Conservation (phyloP, 2,888 invertebrate genomes). For the Trachelus tabidus region DNA sequence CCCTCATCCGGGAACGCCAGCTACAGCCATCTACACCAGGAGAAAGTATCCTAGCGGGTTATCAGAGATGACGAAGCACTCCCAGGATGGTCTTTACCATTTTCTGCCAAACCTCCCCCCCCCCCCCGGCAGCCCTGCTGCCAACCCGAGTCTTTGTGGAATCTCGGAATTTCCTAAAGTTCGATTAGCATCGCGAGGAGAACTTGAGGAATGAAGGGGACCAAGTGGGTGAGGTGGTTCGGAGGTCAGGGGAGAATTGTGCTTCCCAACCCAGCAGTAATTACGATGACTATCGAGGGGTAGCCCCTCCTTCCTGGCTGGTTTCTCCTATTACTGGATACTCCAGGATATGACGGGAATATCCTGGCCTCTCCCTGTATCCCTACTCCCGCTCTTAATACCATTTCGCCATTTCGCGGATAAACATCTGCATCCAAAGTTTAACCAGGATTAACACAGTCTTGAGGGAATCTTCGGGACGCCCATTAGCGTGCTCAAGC, state of each 20-base stretch:
- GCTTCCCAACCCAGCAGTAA: background rate
- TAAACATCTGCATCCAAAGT: background rate
- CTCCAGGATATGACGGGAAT: conserved; percentile 3
- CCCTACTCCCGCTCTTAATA: background rate
- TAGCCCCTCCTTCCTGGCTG: background rate
- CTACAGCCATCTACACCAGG: background rate
- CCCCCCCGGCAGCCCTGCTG: background rate
- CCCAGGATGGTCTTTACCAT: conserved; percentile 58
- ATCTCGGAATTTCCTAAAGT: background rate
- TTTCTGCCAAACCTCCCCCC: conserved; percentile 30
- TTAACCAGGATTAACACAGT: background rate
- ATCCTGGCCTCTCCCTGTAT: conserved; percentile 9
- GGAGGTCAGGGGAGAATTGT: background rate
- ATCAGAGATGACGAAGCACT: conserved; percentile 62
- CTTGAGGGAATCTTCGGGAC: background rate
- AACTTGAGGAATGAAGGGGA: background rate
- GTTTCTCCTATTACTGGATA: background rate
- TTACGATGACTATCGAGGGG: background rate
- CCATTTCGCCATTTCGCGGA: background rate
- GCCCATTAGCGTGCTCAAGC: background rate
- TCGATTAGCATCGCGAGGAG: background rate
- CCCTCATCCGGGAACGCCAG: background rate
- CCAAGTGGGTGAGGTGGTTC: background rate
- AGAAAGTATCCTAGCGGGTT: conserved; percentile 46
- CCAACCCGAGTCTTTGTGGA: background rate